phyloP scores from a whole-genome alignment of 1,140 invertebrate genomes.

The Drosophila ogumai region DNA sequence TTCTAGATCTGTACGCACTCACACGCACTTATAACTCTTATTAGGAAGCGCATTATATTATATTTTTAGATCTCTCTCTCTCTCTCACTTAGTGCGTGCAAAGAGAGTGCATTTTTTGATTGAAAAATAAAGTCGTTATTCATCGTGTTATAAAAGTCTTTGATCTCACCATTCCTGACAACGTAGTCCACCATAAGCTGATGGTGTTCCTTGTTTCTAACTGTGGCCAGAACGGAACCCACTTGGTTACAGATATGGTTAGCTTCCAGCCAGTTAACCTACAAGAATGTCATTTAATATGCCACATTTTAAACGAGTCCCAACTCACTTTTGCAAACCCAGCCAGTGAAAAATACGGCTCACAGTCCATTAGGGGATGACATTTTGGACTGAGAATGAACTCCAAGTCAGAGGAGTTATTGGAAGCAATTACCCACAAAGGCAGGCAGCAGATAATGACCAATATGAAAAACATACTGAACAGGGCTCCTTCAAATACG shows the following conservation, averaged over 20 bases:
- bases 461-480: slow-evolving; percentile 50
- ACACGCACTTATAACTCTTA: too few relatives aligned
- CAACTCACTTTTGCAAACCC: slow-evolving; percentile 40
- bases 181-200: slow-evolving; percentile 31
- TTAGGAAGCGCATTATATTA: too few relatives aligned
- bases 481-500: not conserved
- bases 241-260: slow-evolving; percentile 46
- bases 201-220: slow-evolving; percentile 41
- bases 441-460: slow-evolving; percentile 30
- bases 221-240: slow-evolving; percentile 48
- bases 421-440: slow-evolving; percentile 3
- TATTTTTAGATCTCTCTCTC: too few relatives aligned
- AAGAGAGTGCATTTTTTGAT: too few relatives aligned
- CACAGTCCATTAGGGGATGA: slow-evolving; percentile 6
- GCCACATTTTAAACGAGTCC: too few relatives aligned
- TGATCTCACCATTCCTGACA: slow-evolving; percentile 26
- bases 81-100: too few relatives aligned
- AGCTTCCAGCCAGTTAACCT: slow-evolving; percentile 60
- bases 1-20: too few relatives aligned
- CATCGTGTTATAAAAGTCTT: not conserved
- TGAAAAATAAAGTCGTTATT: not conserved
- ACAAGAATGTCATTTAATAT: not conserved
- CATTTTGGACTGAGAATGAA: not conserved
- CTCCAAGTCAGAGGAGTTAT: not conserved
- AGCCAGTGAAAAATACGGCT: slow-evolving; percentile 39